phyloP scores from a whole-genome alignment of 2,113 vertebrate genomes.

The Oryzias woworae region DNA sequence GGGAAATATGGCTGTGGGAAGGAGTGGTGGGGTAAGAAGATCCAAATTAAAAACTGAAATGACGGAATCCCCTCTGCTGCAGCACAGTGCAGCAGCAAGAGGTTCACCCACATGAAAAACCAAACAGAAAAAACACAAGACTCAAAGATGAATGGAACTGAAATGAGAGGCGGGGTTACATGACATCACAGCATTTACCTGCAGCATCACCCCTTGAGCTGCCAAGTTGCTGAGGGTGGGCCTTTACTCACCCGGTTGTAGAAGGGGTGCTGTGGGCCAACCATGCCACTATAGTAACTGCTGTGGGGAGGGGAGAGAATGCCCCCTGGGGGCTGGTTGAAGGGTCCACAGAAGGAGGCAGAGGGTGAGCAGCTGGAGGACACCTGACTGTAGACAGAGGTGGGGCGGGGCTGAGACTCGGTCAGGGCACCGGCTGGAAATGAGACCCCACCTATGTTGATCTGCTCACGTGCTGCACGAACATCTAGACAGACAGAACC shows the following conservation, averaged over 20 bases:
- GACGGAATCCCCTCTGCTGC: not conserved
- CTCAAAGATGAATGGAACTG: no score
- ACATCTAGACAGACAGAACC: slow-evolving; percentile 79
- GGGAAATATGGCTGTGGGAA: slow-evolving; percentile 98
- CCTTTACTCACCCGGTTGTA: slow-evolving; percentile 91
- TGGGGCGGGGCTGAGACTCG: slow-evolving; percentile 80
- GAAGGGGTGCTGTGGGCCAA: slow-evolving; percentile 93
- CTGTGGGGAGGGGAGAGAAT: slow-evolving; percentile 87
- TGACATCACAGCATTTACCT: no score
- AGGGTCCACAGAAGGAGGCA: slow-evolving; percentile 86
- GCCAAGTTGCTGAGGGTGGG: slow-evolving; percentile 1
- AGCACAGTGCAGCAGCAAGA: no score
- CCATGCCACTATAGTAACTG: slow-evolving; percentile 93
- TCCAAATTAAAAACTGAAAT: slow-evolving; percentile 66
- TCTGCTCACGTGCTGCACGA: slow-evolving; percentile 93
- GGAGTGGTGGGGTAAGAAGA: slow-evolving; percentile 69
- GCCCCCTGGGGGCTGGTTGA: slow-evolving; percentile 65
- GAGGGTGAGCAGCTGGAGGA: slow-evolving; percentile 89
- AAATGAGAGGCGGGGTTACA: no score
- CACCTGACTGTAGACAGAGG: slow-evolving; percentile 89
- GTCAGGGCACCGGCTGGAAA: slow-evolving; percentile 87
- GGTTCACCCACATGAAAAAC: no score
- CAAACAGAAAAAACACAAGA: no score
- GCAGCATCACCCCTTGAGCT: not conserved
- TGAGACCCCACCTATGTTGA: slow-evolving; percentile 85